Base-by-base conservation (phyloP, 2,113 vertebrate genomes). In the Rhea americana region DNA sequence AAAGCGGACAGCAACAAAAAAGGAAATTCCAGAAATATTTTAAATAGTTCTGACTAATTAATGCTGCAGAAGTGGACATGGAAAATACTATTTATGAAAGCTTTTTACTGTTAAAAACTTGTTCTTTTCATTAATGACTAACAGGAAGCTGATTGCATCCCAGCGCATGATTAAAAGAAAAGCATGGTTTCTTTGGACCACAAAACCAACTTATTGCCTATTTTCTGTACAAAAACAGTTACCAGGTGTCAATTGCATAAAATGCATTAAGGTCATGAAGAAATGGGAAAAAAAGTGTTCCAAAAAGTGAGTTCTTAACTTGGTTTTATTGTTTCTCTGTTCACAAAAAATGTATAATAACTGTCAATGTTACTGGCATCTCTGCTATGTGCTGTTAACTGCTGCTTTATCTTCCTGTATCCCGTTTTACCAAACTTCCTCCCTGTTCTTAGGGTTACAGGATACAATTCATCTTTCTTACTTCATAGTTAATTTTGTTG, bases 121-220 rank as follows among this genome's bases (percentile, higher is more conserved):
- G 91, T 96, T 96, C 63, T 93, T 85, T 95, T 94, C 73, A 85
- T 22, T 93, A 91, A 85, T 91, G 89, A 85, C 67, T 90, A 89
- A 63, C 77, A 95, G 91, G 85, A 97, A 94, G 85, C 63, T 95
- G 95, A 83, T 82, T 76, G 84, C 90, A 95, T 96, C 91, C 43
- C 65, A 80, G 7, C 82, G 97, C 97, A 97, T 97, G 97, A 85
- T 68, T 4, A 39, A 41, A 65, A 63, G 83, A 81, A 37, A 94
- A 92, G 97, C 97, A 97, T 96, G 96, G 88, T 67, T 91, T 96
- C 20, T 76, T 74, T 91, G 95, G 94, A 80, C 82, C 77, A 85
- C 94, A 63, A 41, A 74, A 45, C 21, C 70, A 89, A 66, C 30
- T 65, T 91, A 63, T 47, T 92, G 32, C 78, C 39, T 70, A 18